These are phyloP conservation scores for Hypomesus transpacificus DNA, from an alignment of 2,113 vertebrate species.

Conservation along the genomic window DNA sequence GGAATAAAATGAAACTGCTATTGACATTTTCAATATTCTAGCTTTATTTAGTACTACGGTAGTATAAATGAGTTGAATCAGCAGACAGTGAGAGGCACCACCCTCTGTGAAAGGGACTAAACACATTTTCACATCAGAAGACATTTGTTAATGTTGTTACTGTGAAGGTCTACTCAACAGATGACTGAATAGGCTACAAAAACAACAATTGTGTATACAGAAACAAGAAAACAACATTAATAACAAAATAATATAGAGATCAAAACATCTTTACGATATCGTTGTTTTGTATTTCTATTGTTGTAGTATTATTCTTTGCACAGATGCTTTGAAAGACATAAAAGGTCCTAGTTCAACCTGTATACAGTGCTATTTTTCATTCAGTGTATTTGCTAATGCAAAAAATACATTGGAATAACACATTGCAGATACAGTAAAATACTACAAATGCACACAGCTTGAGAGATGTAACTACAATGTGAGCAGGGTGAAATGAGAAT, in stretches of 20 bases:
- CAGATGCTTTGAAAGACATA: background rate
- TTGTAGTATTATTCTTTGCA: background rate
- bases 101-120: constrained; percentile 35
- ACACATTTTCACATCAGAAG: constrained; percentile 50
- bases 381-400: constrained; percentile 9
- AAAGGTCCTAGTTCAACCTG: constrained; percentile 7
- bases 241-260: constrained; percentile 36
- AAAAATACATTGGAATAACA: background rate
- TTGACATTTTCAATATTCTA: constrained; percentile 49
- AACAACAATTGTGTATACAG: constrained; percentile 45
- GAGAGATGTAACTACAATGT: constrained; percentile 3
- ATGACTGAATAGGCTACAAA: constrained; percentile 21
- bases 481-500: background rate
- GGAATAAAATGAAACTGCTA: background rate
- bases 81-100: constrained; percentile 58
- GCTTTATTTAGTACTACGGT: constrained; percentile 83
- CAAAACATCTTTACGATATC: background rate
- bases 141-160: constrained; percentile 36
- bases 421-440: background rate
- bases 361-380: constrained; percentile 13
- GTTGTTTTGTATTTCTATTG: background rate
- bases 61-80: constrained; percentile 79
- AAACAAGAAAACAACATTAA: constrained; percentile 18
- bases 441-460: constrained; percentile 15
- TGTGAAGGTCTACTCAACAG: constrained; percentile 34